These are phyloP conservation scores for Dinomys branickii DNA, from an alignment of 2,113 vertebrate genomes.

Conservation along the genomic window DNA sequence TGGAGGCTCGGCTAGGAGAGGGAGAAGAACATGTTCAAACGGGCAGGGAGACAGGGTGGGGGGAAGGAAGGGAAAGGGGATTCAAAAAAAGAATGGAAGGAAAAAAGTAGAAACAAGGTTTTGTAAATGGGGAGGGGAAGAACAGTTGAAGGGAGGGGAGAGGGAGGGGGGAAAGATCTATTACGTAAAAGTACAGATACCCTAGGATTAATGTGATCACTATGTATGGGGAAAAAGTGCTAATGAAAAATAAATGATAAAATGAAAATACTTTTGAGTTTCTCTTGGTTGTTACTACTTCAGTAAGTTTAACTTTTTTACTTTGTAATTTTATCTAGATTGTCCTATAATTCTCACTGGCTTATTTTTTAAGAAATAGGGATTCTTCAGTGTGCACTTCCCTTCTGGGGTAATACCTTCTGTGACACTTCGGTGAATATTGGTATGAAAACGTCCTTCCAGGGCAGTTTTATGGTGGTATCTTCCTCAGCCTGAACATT, in stretches of 20 bases:
- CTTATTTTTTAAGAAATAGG: background rate
- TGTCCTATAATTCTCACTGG: background rate
- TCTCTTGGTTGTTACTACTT: background rate
- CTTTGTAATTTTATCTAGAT: background rate
- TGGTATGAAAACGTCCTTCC: background rate
- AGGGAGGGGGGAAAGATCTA: background rate
- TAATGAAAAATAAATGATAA: background rate
- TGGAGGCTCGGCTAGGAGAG: background rate
- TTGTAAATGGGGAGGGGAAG: background rate
- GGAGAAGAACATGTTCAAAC: background rate
- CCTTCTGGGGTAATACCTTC: background rate
- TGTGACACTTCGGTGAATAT: background rate
- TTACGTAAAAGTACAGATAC: background rate
- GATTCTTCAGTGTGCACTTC: background rate
- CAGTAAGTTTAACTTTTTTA: background rate
- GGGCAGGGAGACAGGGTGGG: background rate
- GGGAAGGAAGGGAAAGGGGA: background rate
- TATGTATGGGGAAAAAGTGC: background rate
- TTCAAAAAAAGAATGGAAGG: background rate
- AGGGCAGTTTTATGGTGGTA: background rate
- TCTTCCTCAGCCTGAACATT: background rate
- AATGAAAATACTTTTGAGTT: background rate
- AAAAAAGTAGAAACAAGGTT: background rate
- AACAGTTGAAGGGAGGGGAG: background rate
- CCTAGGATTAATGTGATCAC: background rate